Evolutionary conservation across 1,140 invertebrate genomes (phyloP), one percentile per base, ranked within the genome.

Genomic region (Pseudomyrmex flavicornis): DNA sequence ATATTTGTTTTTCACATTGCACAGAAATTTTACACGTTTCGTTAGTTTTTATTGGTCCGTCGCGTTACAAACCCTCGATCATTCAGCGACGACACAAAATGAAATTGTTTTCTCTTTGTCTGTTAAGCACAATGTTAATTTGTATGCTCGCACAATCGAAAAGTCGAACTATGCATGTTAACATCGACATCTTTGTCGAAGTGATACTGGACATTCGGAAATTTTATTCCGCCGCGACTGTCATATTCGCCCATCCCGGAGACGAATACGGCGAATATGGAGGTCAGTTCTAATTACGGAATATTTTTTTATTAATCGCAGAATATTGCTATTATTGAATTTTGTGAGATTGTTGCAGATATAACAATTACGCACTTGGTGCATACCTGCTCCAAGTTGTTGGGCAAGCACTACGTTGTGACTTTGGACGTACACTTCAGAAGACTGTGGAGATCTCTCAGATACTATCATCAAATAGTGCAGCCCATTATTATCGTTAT

Each of bases 191-290:
- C 0, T 77, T 83, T 15, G 20, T 87, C 20, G n/a, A 88, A 2
- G 22, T 90, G 8, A 82, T 90, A 56, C 46, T 83, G 46, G 17
- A 10, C n/a, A 12, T 89, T 15, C 79, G 70, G 7, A 82, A 20
- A 4, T 59, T 76, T 26, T 90, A 89, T 44, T 62, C 62, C 12
- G 56, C 83, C 0, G 83, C 84, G 3, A 44, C 85, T 3, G 65
- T 90, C 0, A 65, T 84, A 3, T 69, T 90, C 1, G 8, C 82
- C 20, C 20, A 82, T 48, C 54, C 85, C 7, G 5, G 20, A 12
- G 69, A 15, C 2, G 20, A 10, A 0, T 17, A 58, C 5, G 61
- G 26, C 10, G 54, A 65, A 1, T 63, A 65, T 2, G 72, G 82
- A 1, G 73, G 86, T 87, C 58, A 73, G 69, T 79, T 12, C 4